These are phyloP conservation scores for Toxostoma redivivum DNA, from an alignment of 2,113 vertebrate genomes.

Conservation along the genomic window DNA sequence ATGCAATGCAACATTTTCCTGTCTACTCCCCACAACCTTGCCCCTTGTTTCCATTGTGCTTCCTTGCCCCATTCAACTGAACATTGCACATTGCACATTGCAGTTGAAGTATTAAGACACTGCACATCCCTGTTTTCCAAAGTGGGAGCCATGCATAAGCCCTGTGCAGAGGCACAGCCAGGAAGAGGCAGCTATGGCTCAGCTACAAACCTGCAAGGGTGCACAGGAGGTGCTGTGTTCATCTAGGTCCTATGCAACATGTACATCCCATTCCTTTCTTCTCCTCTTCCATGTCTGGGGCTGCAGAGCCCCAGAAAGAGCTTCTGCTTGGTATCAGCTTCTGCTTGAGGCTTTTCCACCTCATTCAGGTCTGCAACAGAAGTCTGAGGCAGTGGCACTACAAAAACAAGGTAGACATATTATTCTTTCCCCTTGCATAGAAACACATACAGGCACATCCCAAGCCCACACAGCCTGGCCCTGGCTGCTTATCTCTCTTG, in stretches of 20 bases:
- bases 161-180: not conserved
- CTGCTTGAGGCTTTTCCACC: not conserved
- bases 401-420: rapidly evolving
- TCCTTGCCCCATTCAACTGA: no score
- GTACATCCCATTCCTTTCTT: not conserved
- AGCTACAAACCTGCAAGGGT: not conserved
- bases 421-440: not conserved
- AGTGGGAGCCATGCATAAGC: not conserved
- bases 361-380: not conserved
- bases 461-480: not conserved
- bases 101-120: not conserved
- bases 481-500: not conserved
- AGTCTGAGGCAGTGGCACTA: not conserved
- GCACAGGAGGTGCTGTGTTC: rapidly evolving
- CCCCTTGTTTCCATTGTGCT: not conserved
- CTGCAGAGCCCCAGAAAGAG: not conserved
- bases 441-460: not conserved
- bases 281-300: not conserved
- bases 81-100: no score
- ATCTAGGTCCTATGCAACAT: not conserved
- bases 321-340: not conserved
- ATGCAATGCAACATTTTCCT: not conserved
- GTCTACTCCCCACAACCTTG: not conserved
- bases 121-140: not conserved
- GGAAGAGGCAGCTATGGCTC: not conserved